Base-by-base conservation (phyloP, 2,888 invertebrate species). In the Gortyna flavago region DNA sequence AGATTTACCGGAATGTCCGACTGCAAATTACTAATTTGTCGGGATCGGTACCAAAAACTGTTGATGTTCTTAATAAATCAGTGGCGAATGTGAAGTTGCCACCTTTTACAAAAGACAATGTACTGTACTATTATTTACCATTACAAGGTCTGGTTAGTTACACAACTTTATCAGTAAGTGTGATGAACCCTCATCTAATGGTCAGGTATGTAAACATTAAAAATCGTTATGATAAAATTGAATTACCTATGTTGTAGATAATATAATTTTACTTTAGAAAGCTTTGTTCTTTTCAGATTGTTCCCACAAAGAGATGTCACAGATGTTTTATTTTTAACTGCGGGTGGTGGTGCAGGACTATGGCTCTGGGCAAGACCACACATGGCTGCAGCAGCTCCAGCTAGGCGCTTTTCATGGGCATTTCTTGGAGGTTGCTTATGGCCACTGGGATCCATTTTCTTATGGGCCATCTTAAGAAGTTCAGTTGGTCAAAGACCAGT, bases 361-460 rank as follows among this genome's bases (percentile, higher is more conserved):
- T 99, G 98, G 97, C 96, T 99, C 38, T 99, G 98, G 95, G 98
- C 97, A 71, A 97, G 98, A 83, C 98, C 98, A 65, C 98, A 99
- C 92, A 96, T 99, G 93, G 97, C 97, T 77, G 95, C 96, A n/a
- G 97, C 98, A 16, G 93, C 97, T 18, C 97, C 97, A 48, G 97
- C 97, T 78, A 97, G 97, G 84, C 97, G 97, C 78, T 97, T 97
- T 86, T 96, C 97, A 51, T 98, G 98, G 97, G 98, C 98, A 97
- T 98, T 97, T 83, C 90, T 98, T 79, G 98, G 98, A 72, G 98
- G 98, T 66, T 97, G 98, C 18, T 97, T 99, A 38, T 98, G 99
- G 97, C 98, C 98, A 85, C 97, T 99, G 91, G 99, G 99, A 25
- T 99, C 99, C 0, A 98, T 99, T 68, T 97, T 99, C 77, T 95